Conservation (phyloP, 2,113 vertebrate species). For the Antennarius striatus region DNA sequence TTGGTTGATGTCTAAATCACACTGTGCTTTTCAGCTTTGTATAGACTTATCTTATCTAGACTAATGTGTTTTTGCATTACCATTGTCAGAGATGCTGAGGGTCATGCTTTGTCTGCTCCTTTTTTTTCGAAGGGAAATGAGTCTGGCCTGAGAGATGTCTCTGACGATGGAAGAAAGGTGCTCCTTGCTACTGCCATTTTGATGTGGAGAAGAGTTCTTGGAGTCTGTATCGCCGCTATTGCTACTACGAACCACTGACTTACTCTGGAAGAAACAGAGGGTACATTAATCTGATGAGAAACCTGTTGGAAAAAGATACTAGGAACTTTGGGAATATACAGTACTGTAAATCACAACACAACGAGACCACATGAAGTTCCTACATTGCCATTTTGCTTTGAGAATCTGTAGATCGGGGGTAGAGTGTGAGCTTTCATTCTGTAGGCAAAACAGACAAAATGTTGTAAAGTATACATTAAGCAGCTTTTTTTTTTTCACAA, state of each 20-base stretch:
- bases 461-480: not conserved
- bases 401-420: slow-evolving; percentile 86
- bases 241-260: slow-evolving; percentile 76
- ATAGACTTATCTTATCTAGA: not conserved
- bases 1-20: no score
- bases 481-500: not conserved
- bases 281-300: slow-evolving; percentile 1
- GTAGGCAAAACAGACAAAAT: slow-evolving; percentile 46
- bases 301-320: not conserved
- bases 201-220: slow-evolving; percentile 77
- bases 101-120: slow-evolving; percentile 72
- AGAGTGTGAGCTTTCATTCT: slow-evolving; percentile 89
- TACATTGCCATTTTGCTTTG: slow-evolving; percentile 90
- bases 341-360: not conserved
- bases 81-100: slow-evolving; percentile 63
- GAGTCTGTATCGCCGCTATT: slow-evolving; percentile 70
- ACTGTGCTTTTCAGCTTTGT: no score
- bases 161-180: slow-evolving; percentile 74
- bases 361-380: slow-evolving; percentile 67
- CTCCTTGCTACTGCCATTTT: slow-evolving; percentile 72
- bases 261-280: slow-evolving; percentile 68
- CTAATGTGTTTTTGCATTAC: slow-evolving; percentile 57
- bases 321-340: not conserved
- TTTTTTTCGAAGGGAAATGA: slow-evolving; percentile 75
- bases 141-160: slow-evolving; percentile 74